These are phyloP conservation scores for Hemibagrus wyckioides DNA, from an alignment of 2,113 vertebrate genomes.

Conservation along the genomic window DNA sequence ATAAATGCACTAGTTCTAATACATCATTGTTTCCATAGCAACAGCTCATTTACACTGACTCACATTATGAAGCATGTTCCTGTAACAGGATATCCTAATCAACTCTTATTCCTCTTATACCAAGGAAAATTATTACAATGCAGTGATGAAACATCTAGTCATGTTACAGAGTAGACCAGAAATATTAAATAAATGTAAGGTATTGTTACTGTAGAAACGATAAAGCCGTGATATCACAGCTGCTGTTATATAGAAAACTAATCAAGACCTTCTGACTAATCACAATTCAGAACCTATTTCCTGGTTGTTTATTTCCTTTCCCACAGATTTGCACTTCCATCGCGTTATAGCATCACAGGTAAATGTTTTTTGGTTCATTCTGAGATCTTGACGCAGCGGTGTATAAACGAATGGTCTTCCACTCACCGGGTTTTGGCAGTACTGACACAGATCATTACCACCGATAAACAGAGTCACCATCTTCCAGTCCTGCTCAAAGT, in stretches of 20 bases:
- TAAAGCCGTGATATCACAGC: neutral
- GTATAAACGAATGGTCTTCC: neutral
- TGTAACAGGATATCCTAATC: neutral
- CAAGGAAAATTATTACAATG: neutral
- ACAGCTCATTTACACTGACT: neutral
- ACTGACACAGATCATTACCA: slow-evolving; percentile 86
- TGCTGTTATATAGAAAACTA: neutral
- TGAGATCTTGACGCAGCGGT: neutral
- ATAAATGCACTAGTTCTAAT: neutral
- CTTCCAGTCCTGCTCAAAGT: slow-evolving; percentile 91
- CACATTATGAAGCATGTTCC: neutral
- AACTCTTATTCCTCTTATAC: too few species aligned
- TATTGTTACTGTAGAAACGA: neutral
- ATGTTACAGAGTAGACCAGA: neutral
- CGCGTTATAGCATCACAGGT: too few species aligned
- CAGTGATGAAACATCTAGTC: neutral
- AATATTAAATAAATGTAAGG: neutral
- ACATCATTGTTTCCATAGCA: neutral
- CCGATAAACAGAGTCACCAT: slow-evolving; percentile 90
- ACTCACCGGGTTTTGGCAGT: slow-evolving; percentile 84
- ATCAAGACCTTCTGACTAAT: neutral
- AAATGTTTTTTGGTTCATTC: neutral
- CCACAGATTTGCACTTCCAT: neutral
- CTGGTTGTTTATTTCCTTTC: neutral
- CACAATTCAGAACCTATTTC: neutral